Percentiles rank a stretch among this genome's conserved stretches.
Evolutionary conservation across 30 jellyfish, hydroid and myxozoan species (phyloP).

Genomic region (Chironex yamaguchii): DNA sequence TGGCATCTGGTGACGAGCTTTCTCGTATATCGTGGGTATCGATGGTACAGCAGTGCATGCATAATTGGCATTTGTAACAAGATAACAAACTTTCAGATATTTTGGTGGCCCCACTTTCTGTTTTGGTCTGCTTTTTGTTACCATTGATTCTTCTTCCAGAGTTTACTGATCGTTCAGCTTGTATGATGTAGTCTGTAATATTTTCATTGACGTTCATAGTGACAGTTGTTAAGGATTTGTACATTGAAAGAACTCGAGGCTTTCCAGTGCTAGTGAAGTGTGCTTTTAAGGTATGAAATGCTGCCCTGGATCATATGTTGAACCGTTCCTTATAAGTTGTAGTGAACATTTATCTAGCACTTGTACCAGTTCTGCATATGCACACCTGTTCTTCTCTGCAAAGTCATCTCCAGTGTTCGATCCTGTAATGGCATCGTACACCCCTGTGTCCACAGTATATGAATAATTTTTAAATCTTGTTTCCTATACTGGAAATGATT

Average conservation of each 20-base stretch:
- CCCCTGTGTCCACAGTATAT: slow-evolving; percentile 15
- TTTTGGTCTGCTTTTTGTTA: too few relatives aligned
- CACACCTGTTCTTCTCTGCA: slow-evolving; percentile 23
- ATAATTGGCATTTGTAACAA: background rate
- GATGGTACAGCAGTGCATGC: background rate
- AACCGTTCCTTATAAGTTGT: slow-evolving; percentile 21
- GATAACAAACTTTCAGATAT: background rate
- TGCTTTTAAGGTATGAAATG: background rate
- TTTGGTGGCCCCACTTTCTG: too few relatives aligned
- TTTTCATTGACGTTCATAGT: slow-evolving; percentile 7
- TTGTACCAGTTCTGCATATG: slow-evolving; percentile 55
- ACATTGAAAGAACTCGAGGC: slow-evolving; percentile 30
- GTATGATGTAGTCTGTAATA: slow-evolving; percentile 35
- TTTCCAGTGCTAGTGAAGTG: slow-evolving; percentile 38
- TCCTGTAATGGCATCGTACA: background rate
- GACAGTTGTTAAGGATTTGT: slow-evolving; percentile 6
- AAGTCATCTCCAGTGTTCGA: background rate
- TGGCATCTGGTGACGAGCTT: background rate
- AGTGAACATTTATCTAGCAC: slow-evolving; percentile 21
- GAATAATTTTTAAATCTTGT: slow-evolving; percentile 45
- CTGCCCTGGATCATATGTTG: slow-evolving; percentile 19
- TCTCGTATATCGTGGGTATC: background rate
- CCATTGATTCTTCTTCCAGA: background rate
- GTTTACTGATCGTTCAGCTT: too few relatives aligned
- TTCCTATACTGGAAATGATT: slow-evolving; percentile 50